Percentiles rank a stretch among this genome's conserved stretches.
phyloP scores from a whole-genome alignment of 2,797 vertebrate species.

The Peromyscus melanophrys region DNA sequence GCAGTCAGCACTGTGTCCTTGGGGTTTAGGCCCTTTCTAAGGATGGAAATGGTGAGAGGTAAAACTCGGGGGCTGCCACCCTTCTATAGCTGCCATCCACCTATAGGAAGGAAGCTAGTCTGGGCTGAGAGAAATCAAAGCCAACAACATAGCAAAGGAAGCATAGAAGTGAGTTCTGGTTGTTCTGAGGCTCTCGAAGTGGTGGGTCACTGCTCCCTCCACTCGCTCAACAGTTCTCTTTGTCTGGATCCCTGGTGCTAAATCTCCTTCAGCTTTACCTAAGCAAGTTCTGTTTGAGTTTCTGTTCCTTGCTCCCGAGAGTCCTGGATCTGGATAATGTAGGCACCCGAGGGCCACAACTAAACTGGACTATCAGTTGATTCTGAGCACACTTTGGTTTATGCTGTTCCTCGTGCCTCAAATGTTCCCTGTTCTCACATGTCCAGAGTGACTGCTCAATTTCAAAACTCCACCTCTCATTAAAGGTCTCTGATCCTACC shows the following conservation, averaged over 20 bases:
- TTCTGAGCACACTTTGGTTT: not conserved
- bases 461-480: conserved; percentile 19
- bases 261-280: not conserved
- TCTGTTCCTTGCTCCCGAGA: conserved; percentile 19
- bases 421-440: not conserved
- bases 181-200: not conserved
- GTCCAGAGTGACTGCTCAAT: not conserved
- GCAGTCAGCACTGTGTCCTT: not conserved
- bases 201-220: not conserved
- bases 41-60: not conserved
- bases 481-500: not conserved
- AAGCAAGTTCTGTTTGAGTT: not conserved
- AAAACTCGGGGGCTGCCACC: not conserved
- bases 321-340: not conserved
- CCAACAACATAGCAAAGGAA: not conserved
- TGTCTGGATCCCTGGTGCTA: not conserved
- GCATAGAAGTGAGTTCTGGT: not conserved
- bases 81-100: not conserved
- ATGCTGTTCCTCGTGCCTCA: not conserved
- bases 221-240: not conserved
- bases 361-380: not conserved
- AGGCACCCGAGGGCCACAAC: not conserved
- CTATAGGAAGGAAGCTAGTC: not conserved
- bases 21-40: not conserved
- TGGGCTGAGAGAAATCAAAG: conserved; percentile 43